These are phyloP conservation scores for Scaptomyza reducta DNA, from an alignment of 2,888 invertebrate species.

Conservation along the genomic window DNA sequence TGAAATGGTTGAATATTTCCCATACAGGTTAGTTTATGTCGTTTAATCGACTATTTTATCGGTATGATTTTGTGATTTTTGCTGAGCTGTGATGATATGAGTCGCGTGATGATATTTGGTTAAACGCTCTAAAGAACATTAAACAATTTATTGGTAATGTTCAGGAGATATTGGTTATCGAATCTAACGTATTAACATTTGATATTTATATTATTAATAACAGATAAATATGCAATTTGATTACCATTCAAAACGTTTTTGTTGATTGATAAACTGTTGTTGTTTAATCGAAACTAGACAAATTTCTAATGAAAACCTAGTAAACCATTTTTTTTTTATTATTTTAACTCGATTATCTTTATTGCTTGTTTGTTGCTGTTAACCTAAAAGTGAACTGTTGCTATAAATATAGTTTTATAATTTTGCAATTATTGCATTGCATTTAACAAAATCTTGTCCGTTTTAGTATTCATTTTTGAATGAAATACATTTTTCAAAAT, in stretches of 20 bases:
- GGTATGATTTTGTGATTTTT: slow-evolving; percentile 8
- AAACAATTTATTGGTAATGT: slow-evolving; percentile 20
- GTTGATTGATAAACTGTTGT: slow-evolving; percentile 15
- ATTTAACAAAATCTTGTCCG: slow-evolving; percentile 8
- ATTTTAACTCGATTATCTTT: slow-evolving; percentile 5
- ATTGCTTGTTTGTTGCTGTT: slow-evolving; percentile 46
- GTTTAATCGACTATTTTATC: slow-evolving; percentile 11
- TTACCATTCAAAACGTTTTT: slow-evolving; percentile 6
- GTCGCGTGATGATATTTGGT: slow-evolving; percentile 46
- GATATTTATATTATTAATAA: slow-evolving; percentile 12
- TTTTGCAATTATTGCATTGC: slow-evolving; percentile 11
- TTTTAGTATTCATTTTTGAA: slow-evolving; percentile 6
- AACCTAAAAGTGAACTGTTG: slow-evolving; percentile 36
- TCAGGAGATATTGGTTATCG: slow-evolving; percentile 5
- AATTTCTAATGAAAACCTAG: slow-evolving; percentile 46
- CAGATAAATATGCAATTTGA: slow-evolving; percentile 5
- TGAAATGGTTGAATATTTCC: slow-evolving; percentile 10
- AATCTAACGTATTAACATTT: slow-evolving; percentile 17
- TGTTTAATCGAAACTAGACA: slow-evolving; percentile 20
- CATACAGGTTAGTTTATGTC: slow-evolving; percentile 5
- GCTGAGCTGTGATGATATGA: slow-evolving; percentile 66
- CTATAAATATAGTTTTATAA: slow-evolving; percentile 22
- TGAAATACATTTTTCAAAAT: slow-evolving; percentile 19
- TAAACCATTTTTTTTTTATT: neutral
- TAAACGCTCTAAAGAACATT: slow-evolving; percentile 34